Conservation (phyloP, 2,113 vertebrate species). For the Etheostoma spectabile region DNA sequence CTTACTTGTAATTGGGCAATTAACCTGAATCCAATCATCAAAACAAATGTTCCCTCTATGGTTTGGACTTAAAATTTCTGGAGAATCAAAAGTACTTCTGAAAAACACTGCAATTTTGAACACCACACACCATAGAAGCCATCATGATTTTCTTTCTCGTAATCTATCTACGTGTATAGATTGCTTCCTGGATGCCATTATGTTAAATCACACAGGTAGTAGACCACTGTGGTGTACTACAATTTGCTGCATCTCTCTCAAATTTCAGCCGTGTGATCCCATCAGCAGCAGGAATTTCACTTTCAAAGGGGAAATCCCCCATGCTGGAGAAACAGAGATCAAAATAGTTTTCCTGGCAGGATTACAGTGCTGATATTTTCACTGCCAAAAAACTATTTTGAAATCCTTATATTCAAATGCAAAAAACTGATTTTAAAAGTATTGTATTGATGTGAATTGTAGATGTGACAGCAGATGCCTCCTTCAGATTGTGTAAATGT, state of each 20-base stretch:
- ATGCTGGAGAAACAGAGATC: slow-evolving; percentile 35
- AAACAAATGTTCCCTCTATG: not conserved
- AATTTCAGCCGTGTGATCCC: slow-evolving; percentile 50
- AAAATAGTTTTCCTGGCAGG: slow-evolving; percentile 24
- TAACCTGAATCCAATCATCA: not conserved
- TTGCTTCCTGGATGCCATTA: not conserved
- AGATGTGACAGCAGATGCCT: slow-evolving; percentile 10
- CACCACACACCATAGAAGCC: not conserved
- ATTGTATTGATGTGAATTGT: not conserved
- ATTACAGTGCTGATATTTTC: slow-evolving; percentile 4
- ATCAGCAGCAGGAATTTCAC: slow-evolving; percentile 45
- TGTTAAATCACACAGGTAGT: slow-evolving; percentile 49
- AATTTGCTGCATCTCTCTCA: slow-evolving; percentile 28
- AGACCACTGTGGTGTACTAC: slow-evolving; percentile 27
- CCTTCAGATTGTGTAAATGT: slow-evolving; percentile 7
- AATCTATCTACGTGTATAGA: slow-evolving; percentile 35
- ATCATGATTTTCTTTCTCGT: slow-evolving; percentile 21
- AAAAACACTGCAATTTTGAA: not conserved
- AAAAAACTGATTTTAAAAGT: slow-evolving; percentile 1
- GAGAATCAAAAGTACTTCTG: not conserved
- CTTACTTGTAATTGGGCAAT: not conserved
- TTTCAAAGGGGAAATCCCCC: slow-evolving; percentile 52
- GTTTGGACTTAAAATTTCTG: not conserved
- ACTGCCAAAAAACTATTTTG: slow-evolving; percentile 23
- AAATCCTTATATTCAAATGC: not conserved